These are phyloP conservation scores for Salarias fasciatus DNA, from an alignment of 2,797 vertebrate species.

Conservation along the genomic window DNA sequence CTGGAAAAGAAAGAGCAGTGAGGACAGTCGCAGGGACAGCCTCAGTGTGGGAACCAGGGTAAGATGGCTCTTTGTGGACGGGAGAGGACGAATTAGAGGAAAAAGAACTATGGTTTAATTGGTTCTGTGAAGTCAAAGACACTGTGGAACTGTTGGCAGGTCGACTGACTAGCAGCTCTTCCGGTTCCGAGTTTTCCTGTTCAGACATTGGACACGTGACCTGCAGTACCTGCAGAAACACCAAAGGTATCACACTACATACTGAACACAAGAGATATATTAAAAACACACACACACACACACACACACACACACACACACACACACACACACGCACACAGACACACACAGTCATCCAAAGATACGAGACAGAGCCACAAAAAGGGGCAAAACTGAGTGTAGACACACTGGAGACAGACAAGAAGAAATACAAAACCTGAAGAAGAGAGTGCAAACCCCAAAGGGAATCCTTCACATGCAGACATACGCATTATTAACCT, in stretches of 20 bases:
- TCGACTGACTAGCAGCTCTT: constrained; percentile 59
- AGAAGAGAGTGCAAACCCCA: constrained; percentile 37
- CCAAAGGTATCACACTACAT: constrained; percentile 73
- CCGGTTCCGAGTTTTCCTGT: constrained; percentile 65
- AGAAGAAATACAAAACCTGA: constrained; percentile 18
- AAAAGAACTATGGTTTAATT: constrained; percentile 51
- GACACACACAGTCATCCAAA: constrained; percentile 13
- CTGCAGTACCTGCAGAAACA: constrained; percentile 84
- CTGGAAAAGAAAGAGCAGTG: constrained; percentile 51
- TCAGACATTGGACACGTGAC: constrained; percentile 74
- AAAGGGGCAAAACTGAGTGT: constrained; percentile 11
- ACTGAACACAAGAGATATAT: constrained; percentile 19
- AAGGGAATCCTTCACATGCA: constrained; percentile 55
- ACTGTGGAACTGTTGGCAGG: constrained; percentile 42
- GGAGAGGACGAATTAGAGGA: constrained; percentile 45
- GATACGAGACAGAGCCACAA: neutral
- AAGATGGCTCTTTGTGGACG: constrained; percentile 41
- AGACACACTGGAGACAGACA: constrained; percentile 17
- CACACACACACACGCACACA: constrained; percentile 13
- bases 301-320: constrained; percentile 8
- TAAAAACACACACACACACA: constrained; percentile 9
- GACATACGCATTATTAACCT: constrained; percentile 37
- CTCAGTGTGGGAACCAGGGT: constrained; percentile 19
- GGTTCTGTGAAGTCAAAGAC: constrained; percentile 54
- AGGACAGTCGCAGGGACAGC: constrained; percentile 13